A percentile compares a stretch with the other conserved stretches of the same genome.
Evolutionary conservation across 2,888 invertebrate genomes (phyloP).

Genomic region (Tuberolachnus salignus): DNA sequence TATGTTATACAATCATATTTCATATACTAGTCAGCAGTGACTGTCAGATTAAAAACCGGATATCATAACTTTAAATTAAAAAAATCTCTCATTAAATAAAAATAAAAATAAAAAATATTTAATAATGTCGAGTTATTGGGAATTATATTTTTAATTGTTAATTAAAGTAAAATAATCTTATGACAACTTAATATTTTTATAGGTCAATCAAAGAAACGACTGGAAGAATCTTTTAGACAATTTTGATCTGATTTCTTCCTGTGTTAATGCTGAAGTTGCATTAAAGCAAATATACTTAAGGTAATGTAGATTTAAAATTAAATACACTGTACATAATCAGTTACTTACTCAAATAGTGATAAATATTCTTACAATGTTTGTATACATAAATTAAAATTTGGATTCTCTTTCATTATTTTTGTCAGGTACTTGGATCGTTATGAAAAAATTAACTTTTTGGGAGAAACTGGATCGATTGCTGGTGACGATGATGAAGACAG

Average conservation of each 20-base stretch:
- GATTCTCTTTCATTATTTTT: conserved; percentile 56
- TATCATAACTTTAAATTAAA: too few relatives aligned
- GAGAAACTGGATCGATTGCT: conserved; percentile 82
- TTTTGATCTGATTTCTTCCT: conserved; percentile 78
- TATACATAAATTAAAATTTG: neutral
- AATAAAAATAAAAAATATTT: too few relatives aligned
- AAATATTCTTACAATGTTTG: neutral
- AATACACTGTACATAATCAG: neutral
- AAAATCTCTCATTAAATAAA: too few relatives aligned
- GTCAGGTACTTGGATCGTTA: conserved; percentile 78
- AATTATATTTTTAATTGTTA: too few relatives aligned
- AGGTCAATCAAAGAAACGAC: conserved; percentile 87
- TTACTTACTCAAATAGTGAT: neutral
- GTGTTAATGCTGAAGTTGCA: conserved; percentile 87
- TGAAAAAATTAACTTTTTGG: conserved; percentile 87
- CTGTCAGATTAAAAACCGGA: too few relatives aligned
- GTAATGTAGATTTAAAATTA: conserved; percentile 64
- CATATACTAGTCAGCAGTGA: too few relatives aligned
- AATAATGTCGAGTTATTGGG: too few relatives aligned
- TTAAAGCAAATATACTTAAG: conserved; percentile 83
- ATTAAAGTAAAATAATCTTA: too few relatives aligned
- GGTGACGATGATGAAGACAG: conserved; percentile 80
- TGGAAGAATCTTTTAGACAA: conserved; percentile 84
- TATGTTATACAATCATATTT: too few relatives aligned
- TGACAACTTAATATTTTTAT: conserved; percentile 60